phyloP scores from a whole-genome alignment of 2,888 invertebrate species.

The Thymelicus lineola region DNA sequence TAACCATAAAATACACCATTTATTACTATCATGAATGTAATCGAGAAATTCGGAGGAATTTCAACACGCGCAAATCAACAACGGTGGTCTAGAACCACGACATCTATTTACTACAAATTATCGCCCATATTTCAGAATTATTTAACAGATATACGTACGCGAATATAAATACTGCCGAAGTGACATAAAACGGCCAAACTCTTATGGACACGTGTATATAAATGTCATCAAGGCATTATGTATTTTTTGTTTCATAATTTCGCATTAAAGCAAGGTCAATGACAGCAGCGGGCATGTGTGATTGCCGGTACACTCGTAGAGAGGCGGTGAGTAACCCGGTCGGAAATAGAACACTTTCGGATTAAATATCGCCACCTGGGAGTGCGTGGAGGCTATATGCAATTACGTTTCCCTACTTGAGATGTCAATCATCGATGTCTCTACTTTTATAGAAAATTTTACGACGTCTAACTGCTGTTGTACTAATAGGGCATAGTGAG shows the following conservation, averaged over 20 bases:
- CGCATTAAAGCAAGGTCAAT: constrained; percentile 77
- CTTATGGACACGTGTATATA: constrained; percentile 17
- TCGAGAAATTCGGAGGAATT: neutral
- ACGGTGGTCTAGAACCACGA: constrained; percentile 8
- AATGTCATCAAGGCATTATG: constrained; percentile 50
- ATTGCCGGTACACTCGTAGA: constrained; percentile 69
- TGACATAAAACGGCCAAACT: neutral
- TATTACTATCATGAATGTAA: neutral
- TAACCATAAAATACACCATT: too few species aligned
- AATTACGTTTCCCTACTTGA: constrained; percentile 47
- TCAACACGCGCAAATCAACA: neutral
- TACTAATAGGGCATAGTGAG: constrained; percentile 29
- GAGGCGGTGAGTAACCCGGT: constrained; percentile 71
- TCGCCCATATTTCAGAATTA: neutral
- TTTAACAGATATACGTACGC: neutral
- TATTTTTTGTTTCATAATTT: constrained; percentile 57
- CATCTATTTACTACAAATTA: constrained; percentile 12
- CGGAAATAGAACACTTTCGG: constrained; percentile 77
- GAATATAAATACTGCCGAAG: constrained; percentile 4
- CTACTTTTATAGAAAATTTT: constrained; percentile 39
- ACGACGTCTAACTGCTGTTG: constrained; percentile 24
- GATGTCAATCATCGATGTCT: constrained; percentile 41
- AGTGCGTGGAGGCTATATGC: constrained; percentile 51
- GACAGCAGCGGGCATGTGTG: constrained; percentile 68
- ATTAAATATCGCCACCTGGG: constrained; percentile 66